phyloP scores from a whole-genome alignment of 2,888 invertebrate genomes.

The Athalia cordata region DNA sequence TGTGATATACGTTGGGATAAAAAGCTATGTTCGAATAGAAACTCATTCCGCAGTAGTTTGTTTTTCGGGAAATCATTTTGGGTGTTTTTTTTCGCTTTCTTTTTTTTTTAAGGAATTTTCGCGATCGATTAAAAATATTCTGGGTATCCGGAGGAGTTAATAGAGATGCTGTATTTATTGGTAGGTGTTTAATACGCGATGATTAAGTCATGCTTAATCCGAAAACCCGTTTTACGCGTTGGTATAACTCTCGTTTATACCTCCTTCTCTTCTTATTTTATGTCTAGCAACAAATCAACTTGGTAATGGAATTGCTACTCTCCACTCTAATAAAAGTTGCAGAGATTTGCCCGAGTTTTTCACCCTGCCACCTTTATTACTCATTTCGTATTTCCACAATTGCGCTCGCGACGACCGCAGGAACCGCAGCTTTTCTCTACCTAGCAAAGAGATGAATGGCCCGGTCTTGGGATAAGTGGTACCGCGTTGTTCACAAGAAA shows the following conservation, averaged over 20 bases:
- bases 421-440: not conserved
- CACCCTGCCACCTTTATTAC: slow-evolving; percentile 45
- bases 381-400: slow-evolving; percentile 46
- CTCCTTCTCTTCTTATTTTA: slow-evolving; percentile 41
- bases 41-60: not conserved
- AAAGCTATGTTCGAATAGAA: not conserved
- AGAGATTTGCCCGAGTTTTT: slow-evolving; percentile 46
- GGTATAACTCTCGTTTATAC: not conserved
- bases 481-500: slow-evolving; percentile 14
- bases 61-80: not conserved
- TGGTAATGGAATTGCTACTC: slow-evolving; percentile 48
- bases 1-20: not conserved
- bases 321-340: slow-evolving; percentile 48
- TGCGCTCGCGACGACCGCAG: slow-evolving; percentile 5
- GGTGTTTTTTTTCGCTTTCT: not conserved
- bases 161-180: no score
- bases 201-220: slow-evolving; percentile 34
- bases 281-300: slow-evolving; percentile 47
- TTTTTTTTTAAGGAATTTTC: not conserved
- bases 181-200: slow-evolving; percentile 3
- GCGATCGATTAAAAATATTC: not conserved
- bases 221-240: slow-evolving; percentile 30
- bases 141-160: no score
- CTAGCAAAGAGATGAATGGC: slow-evolving; percentile 26
- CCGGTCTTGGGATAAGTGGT: slow-evolving; percentile 32